These are phyloP conservation scores for Andrena chrysosceles DNA, from an alignment of 2,888 invertebrate species.

Conservation along the genomic window DNA sequence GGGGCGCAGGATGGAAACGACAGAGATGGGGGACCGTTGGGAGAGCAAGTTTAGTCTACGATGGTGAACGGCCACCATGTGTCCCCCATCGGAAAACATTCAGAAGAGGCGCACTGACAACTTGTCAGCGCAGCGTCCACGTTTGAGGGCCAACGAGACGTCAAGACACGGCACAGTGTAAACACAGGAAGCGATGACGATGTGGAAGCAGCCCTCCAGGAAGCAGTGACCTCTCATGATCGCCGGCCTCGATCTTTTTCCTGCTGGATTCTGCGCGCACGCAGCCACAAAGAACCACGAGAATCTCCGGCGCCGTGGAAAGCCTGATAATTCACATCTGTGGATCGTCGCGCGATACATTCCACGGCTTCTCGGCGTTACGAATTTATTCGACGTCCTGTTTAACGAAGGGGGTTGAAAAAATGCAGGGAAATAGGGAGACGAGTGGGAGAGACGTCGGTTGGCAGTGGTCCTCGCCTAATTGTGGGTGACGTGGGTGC, in stretches of 20 bases:
- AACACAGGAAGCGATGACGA: conserved; percentile 76
- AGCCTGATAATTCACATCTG: conserved; percentile 55
- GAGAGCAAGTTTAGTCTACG: conserved; percentile 71
- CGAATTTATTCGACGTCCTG: conserved; percentile 50
- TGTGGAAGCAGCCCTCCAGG: conserved; percentile 71
- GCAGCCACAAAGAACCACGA: background rate
- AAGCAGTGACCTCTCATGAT: conserved; percentile 71
- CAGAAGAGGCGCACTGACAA: conserved; percentile 76
- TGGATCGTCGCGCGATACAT: background rate
- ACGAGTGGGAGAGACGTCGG: conserved; percentile 4
- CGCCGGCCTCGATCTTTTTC: conserved; percentile 33
- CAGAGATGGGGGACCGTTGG: conserved; percentile 13
- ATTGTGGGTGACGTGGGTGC: conserved; percentile 64
- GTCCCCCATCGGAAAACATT: conserved; percentile 75
- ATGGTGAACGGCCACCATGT: conserved; percentile 73
- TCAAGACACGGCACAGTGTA: conserved; percentile 70
- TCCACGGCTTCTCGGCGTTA: conserved; percentile 22
- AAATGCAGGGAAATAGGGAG: background rate
- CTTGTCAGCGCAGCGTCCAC: conserved; percentile 76
- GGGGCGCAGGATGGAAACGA: background rate
- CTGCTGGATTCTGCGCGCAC: conserved; percentile 4
- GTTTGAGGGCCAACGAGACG: conserved; percentile 72
- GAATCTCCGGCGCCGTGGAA: background rate
- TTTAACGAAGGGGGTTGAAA: conserved; percentile 8
- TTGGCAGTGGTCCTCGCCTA: conserved; percentile 49